These are phyloP conservation scores for Promerops cafer DNA, from an alignment of 2,113 vertebrate species.

Conservation along the genomic window DNA sequence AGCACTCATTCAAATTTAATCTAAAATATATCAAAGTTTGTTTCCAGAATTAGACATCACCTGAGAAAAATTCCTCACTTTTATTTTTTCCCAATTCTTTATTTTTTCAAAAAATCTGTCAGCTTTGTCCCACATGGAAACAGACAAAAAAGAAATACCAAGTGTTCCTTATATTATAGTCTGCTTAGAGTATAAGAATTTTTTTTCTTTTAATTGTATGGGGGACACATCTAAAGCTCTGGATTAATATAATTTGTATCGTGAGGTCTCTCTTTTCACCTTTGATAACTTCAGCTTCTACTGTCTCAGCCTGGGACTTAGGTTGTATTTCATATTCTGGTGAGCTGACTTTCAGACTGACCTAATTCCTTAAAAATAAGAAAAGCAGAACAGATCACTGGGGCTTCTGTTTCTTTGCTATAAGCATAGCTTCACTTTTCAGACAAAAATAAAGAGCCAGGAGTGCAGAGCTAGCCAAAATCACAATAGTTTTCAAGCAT, in stretches of 20 bases:
- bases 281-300: neutral
- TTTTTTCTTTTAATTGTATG: fast-evolving
- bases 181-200: neutral
- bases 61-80: neutral
- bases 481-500: neutral
- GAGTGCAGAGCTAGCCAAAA: neutral
- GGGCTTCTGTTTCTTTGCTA: neutral
- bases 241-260: neutral
- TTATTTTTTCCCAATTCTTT: neutral
- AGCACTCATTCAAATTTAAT: neutral
- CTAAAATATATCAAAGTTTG: neutral
- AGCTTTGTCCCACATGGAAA: neutral
- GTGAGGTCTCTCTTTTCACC: neutral
- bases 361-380: neutral
- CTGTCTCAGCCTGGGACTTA: neutral
- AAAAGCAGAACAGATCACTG: neutral
- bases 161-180: neutral
- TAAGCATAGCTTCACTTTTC: neutral
- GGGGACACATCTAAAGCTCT: neutral
- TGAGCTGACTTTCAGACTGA: neutral
- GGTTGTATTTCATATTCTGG: neutral
- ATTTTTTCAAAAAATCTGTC: neutral
- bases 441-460: neutral
- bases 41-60: neutral
- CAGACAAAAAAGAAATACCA: neutral